Evolutionary conservation across 1,140 invertebrate species (phyloP), one percentile per base, ranked within the genome.

Genomic region (Drosophila suzukii): DNA sequence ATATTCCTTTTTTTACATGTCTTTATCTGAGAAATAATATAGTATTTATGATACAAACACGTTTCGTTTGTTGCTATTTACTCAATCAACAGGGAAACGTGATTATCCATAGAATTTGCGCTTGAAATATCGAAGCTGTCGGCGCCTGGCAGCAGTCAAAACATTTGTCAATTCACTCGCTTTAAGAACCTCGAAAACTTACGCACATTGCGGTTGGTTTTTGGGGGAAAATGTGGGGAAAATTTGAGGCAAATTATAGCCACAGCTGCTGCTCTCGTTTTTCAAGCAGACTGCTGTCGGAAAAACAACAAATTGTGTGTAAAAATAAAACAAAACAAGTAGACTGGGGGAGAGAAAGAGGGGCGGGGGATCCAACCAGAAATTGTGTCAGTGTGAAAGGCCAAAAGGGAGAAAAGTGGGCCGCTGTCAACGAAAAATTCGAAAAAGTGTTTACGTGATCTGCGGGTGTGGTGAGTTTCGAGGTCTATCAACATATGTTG

Each of bases 331-430:
- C 70, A 66, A 57, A 80, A 62, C n/a, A 57, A 80, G 58, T n/a
- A 61, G 55, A 58, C 73, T 66, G 67, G n/a, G 17, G 15, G 3
- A 61, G 46, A 27, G 32, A 10, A 8, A 34, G 39, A 41, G 43
- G 36, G 60, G 46, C 27, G 50, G 58, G 47, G 20, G 73, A 76
- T 8, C 47, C 36, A 30, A 30, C 46, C 47, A 79, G 11, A 88
- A 86, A 83, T 76, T 79, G 83, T 86, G 83, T 88, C 83, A 86
- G 75, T 68, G 57, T 72, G 71, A 83, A 84, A 80, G 81, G 72
- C 76, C 81, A 71, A 71, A 67, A 55, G 72, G 61, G 54, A 68
- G 61, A 68, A 61, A 60, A 57, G 51, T 67, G 63, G 67, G 67
- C 10, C 13, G 51, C 46, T 54, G 47, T 36, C 38, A 54, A 60